Evolutionary conservation across 2,113 vertebrate genomes (phyloP).

Genomic region (Natator depressus): DNA sequence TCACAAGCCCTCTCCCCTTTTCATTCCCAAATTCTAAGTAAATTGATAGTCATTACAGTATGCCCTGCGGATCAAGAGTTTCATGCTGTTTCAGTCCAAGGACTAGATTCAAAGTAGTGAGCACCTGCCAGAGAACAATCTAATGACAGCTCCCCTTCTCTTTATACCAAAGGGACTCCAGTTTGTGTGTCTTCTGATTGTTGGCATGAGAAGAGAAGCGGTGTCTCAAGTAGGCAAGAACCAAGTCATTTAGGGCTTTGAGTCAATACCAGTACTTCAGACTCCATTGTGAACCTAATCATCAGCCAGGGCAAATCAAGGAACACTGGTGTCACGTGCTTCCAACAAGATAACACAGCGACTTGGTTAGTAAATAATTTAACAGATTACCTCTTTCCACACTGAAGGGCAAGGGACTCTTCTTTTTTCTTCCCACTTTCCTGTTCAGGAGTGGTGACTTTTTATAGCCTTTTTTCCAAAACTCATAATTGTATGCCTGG

Average conservation of each 20-base stretch:
- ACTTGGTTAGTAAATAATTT: no score
- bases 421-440: neutral
- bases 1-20: neutral
- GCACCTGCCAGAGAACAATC: neutral
- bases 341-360: neutral
- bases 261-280: neutral
- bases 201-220: neutral
- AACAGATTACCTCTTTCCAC: neutral
- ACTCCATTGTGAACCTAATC: neutral
- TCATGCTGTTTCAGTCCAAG: neutral
- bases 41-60: neutral
- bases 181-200: neutral
- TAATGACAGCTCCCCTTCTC: neutral
- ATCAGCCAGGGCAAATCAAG: constrained; percentile 22
- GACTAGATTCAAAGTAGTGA: neutral
- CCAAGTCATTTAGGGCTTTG: neutral
- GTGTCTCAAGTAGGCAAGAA: neutral
- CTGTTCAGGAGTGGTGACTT: neutral
- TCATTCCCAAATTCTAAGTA: neutral
- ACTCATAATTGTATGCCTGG: neutral
- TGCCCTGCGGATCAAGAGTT: neutral
- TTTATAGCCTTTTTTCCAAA: neutral
- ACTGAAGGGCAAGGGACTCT: neutral
- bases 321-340: constrained; percentile 36
- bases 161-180: neutral